A percentile compares a stretch with the other conserved stretches of the same genome.
Evolutionary conservation across 2,113 vertebrate genomes (phyloP).

Genomic region (Electrona antarctica): DNA sequence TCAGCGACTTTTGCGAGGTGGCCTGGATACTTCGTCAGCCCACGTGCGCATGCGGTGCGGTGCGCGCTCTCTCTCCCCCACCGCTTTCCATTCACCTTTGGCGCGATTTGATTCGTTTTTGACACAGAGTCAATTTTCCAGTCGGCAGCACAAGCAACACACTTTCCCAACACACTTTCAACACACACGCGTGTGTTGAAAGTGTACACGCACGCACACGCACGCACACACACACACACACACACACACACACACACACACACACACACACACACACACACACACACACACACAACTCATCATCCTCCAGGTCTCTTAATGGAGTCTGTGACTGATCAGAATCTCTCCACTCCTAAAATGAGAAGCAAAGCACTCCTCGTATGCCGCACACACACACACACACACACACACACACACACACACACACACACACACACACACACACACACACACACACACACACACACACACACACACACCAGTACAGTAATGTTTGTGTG

Average conservation of each 20-base stretch:
- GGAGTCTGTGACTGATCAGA: slow-evolving; percentile 60
- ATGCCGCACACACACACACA: slow-evolving; percentile 9
- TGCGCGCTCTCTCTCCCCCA: slow-evolving; percentile 36
- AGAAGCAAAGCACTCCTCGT: slow-evolving; percentile 51
- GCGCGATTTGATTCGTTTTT: slow-evolving; percentile 74
- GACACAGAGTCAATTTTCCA: slow-evolving; percentile 79
- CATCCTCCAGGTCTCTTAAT: slow-evolving; percentile 52
- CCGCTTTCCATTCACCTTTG: slow-evolving; percentile 51
- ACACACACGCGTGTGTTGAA: too few relatives aligned
- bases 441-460: not conserved
- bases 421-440: not conserved
- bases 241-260: too few relatives aligned
- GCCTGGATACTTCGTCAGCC: slow-evolving; percentile 48
- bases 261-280: too few relatives aligned
- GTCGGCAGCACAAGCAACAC: slow-evolving; percentile 70
- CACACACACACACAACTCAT: slow-evolving; percentile 19
- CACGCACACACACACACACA: too few relatives aligned
- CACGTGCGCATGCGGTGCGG: slow-evolving; percentile 19
- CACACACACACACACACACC: not conserved
- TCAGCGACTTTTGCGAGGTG: slow-evolving; percentile 57
- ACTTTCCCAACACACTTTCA: not conserved
- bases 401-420: not conserved
- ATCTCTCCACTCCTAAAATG: slow-evolving; percentile 63
- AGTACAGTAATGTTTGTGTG: not conserved
- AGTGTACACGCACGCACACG: too few relatives aligned